Evolutionary conservation across 2,888 invertebrate species (phyloP), one percentile per base, ranked within the genome.

Genomic region (Ophion ventricosus): DNA sequence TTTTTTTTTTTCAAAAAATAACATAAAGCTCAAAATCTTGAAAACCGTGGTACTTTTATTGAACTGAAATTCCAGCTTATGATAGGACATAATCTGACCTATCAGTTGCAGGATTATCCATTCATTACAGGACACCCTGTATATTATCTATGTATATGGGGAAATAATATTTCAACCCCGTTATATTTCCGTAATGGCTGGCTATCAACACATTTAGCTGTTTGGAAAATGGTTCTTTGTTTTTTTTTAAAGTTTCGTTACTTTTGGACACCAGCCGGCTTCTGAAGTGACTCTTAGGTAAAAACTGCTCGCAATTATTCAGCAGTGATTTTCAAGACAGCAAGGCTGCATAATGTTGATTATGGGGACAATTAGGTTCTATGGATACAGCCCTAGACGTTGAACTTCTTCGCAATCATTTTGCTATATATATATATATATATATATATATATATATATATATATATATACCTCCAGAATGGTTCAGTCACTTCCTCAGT

Each of bases 401-500:
- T 1, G 0, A 17, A 49, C 49, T 0, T 49, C 17, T 0, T 49
- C 3, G 49, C 14, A 49, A 49, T 49, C 0, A 49, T 17, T 49
- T 3, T 17, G 49, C 35, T 23, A 61, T 5, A 61, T 14, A 20
- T 23, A 35, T 23, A 20, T 57, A 10, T 20, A 20, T 23, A 20
- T 0, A 57, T 4, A 29, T 8, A 57, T 8, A 29, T 29, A 35
- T 35, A 35, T 35, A 35, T 35, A 35, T 35, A 35, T 23, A 61
- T 1, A 61, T 11, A 26, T 5, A 61, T 11, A 20, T 20, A 23
- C 23, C 8, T 35, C 35, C 35, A 35, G 35, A 35, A n/a, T 10
- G 40, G 67, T 35, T 70, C 29, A 14, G 69, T 17, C 29, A 77
- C 75, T 80, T 76, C 80, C 75, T 75, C 54, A 54, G 63, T 80